Evolutionary conservation across 2,888 invertebrate species (phyloP).

Genomic region (Parnassius glacialis): DNA sequence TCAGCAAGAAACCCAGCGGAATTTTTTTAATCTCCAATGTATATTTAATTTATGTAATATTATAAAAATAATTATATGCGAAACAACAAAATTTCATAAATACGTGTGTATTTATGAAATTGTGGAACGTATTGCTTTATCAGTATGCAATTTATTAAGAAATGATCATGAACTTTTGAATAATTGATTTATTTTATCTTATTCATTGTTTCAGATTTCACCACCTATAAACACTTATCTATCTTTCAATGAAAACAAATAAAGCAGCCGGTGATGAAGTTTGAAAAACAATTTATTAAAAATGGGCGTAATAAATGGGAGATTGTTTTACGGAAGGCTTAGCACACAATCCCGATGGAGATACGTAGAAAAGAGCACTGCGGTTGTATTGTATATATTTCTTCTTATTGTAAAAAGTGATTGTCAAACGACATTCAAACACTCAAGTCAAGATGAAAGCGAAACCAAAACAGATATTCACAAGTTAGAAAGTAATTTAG

Average conservation of each 20-base stretch:
- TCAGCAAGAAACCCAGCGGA: too few species aligned
- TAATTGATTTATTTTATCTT: slow-evolving; percentile 10
- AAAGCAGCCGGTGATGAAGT: slow-evolving; percentile 61
- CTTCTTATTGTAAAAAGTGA: slow-evolving; percentile 49
- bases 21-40: too few species aligned
- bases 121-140: background rate
- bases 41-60: too few species aligned
- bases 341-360: slow-evolving; percentile 58
- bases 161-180: background rate
- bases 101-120: too few species aligned
- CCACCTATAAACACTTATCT: slow-evolving; percentile 39
- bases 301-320: slow-evolving; percentile 55
- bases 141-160: background rate
- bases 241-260: slow-evolving; percentile 28
- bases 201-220: slow-evolving; percentile 60
- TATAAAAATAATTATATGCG: too few species aligned
- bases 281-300: slow-evolving; percentile 45
- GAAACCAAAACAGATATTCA: slow-evolving; percentile 57
- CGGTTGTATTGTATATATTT: slow-evolving; percentile 56
- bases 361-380: slow-evolving; percentile 43
- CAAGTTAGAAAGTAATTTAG: slow-evolving; percentile 62
- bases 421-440: slow-evolving; percentile 50
- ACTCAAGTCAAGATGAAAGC: slow-evolving; percentile 51
- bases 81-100: too few species aligned
- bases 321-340: slow-evolving; percentile 41